Evolutionary conservation across 2,888 invertebrate genomes (phyloP).

Genomic region (Formica aserva): DNA sequence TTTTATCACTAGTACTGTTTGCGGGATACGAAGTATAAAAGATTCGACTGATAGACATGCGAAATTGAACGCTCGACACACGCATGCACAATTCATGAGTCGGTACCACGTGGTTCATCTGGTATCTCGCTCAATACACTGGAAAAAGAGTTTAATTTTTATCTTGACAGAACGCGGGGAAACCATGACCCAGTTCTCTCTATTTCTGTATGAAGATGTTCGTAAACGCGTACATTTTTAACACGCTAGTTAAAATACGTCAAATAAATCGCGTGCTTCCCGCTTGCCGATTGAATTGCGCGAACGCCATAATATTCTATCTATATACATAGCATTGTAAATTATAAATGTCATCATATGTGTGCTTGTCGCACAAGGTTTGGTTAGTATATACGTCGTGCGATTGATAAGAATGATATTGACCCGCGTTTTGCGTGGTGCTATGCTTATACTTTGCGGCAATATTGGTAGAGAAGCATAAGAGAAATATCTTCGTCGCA

Average conservation of each 20-base stretch:
- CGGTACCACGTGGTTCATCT: constrained; percentile 17
- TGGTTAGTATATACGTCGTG: not conserved
- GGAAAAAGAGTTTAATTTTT: constrained; percentile 23
- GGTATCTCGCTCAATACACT: not conserved
- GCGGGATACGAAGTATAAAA: constrained; percentile 8
- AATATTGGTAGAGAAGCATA: not conserved
- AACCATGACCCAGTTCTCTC: constrained; percentile 35
- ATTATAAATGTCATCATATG: not conserved
- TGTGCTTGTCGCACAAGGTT: not conserved
- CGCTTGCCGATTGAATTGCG: not conserved
- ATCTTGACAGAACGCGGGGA: constrained; percentile 19
- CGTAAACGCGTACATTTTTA: not conserved
- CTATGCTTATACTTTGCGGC: not conserved
- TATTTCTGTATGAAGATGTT: constrained; percentile 21
- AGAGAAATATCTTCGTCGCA: not conserved
- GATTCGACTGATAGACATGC: constrained; percentile 43
- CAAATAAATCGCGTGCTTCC: constrained; percentile 13
- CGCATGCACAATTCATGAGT: constrained; percentile 49
- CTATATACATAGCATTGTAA: not conserved
- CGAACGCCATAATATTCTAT: not conserved
- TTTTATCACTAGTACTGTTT: not conserved
- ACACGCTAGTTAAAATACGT: constrained; percentile 8
- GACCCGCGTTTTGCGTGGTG: not conserved
- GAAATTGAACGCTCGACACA: constrained; percentile 29
- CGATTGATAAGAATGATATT: constrained; percentile 35